These are phyloP conservation scores for Phyllotreta striolata DNA, from an alignment of 2,888 invertebrate genomes.

Conservation along the genomic window DNA sequence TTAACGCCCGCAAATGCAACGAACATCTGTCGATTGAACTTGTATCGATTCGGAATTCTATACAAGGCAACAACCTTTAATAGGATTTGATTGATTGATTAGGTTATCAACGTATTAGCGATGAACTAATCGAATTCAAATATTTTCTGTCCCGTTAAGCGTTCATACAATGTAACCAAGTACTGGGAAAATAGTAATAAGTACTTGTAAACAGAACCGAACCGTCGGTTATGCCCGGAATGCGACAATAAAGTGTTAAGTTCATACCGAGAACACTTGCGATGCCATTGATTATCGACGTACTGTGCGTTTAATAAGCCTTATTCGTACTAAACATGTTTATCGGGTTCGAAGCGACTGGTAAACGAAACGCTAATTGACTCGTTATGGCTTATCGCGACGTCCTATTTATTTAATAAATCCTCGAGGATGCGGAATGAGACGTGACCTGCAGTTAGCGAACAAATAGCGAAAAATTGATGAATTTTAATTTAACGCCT, in stretches of 20 bases:
- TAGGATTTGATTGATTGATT: slow-evolving; percentile 15
- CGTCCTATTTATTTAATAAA: slow-evolving; percentile 26
- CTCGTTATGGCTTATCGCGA: slow-evolving; percentile 27
- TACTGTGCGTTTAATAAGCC: slow-evolving; percentile 25
- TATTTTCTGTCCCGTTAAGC: no score
- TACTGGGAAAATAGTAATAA: no score
- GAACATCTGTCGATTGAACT: no score
- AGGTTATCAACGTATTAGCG: background rate
- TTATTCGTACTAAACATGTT: slow-evolving; percentile 30
- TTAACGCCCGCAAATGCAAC: background rate
- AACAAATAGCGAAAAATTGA: no score
- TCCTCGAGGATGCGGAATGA: slow-evolving; percentile 1
- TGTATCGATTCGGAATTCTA: background rate
- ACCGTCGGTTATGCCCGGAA: background rate
- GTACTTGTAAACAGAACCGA: no score
- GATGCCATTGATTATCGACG: slow-evolving; percentile 7
- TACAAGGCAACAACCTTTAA: slow-evolving; percentile 18
- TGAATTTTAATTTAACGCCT: no score
- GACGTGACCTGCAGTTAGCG: no score
- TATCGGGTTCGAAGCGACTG: slow-evolving; percentile 26
- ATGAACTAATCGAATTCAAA: no score
- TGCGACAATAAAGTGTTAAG: slow-evolving; percentile 16
- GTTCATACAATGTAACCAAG: no score
- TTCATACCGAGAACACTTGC: slow-evolving; percentile 13
- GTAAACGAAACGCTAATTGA: slow-evolving; percentile 27